Base-by-base conservation (phyloP, 2,888 invertebrate species). In the Galeopsomyia nigrocyanea region DNA sequence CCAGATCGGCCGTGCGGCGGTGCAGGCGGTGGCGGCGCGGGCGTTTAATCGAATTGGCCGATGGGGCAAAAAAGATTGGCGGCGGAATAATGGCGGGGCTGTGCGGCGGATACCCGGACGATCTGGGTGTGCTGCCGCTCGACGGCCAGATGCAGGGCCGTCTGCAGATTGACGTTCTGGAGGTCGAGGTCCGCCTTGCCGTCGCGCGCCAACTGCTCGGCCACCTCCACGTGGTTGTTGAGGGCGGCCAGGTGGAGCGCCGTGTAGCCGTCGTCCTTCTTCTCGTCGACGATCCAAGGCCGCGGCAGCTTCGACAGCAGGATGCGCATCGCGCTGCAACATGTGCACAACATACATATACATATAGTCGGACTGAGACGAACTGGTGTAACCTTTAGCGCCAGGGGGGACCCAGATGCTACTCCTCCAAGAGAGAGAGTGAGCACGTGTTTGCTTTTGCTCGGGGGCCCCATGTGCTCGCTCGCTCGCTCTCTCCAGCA, bases 61-160 rank as follows among this genome's bases (percentile, higher is more conserved):
- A 50, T 14, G 2, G 56, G 46, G 19, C n/a, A 14, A 39, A 58
- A 31, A 58, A 31, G 47, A 62, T 58, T 67, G n/a, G n/a, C n/a
- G n/a, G n/a, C n/a, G n/a, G n/a, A n/a, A n/a, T n/a, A n/a, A n/a
- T n/a, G n/a, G n/a, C n/a, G n/a, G n/a, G n/a, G n/a, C n/a, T n/a
- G n/a, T n/a, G n/a, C n/a, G n/a, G n/a, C n/a, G 39, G 89, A 87
- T 87, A 93, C 93, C 84, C 97, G 90, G 72, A 98, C 98, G 77
- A 99, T 97, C 88, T 98, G 97, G n/a, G 96, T 96, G 87, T 99
- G 98, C 83, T 98, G 98, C 13, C 98, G 89, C 88, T 98, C 98
- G 14, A 98, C 98, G 0, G 98, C 98, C 71, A 99, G 90, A 87
- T 99, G 98, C 31, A 97, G 88, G 0, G 95, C 95, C 0, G 96